A percentile compares a stretch with the other conserved stretches of the same genome.
Evolutionary conservation across 1,140 invertebrate genomes (phyloP).

Genomic region (Drosophila punjabiensis): DNA sequence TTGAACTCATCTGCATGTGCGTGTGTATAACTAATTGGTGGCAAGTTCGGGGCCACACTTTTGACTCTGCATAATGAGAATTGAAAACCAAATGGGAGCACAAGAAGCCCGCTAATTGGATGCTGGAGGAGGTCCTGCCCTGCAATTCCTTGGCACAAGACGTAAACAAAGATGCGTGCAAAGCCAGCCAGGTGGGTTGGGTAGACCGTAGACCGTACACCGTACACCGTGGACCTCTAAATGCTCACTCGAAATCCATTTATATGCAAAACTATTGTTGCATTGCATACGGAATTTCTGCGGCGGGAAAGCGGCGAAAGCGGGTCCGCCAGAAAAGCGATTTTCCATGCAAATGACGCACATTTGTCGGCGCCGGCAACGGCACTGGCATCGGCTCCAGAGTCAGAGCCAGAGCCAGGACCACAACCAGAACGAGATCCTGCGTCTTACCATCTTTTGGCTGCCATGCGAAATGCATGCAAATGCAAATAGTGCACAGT

Average conservation of each 20-base stretch:
- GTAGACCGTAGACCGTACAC: conserved; percentile 24
- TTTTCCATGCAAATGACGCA: conserved; percentile 83
- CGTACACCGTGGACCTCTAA: conserved; percentile 64
- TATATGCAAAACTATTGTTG: conserved; percentile 85
- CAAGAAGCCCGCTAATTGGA: conserved; percentile 56
- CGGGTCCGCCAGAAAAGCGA: conserved; percentile 57
- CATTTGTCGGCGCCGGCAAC: conserved; percentile 62
- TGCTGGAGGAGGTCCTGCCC: conserved; percentile 35
- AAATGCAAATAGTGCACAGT: conserved; percentile 71
- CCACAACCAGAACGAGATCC: conserved; percentile 6
- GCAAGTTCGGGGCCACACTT: conserved; percentile 11
- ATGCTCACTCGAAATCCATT: conserved; percentile 83
- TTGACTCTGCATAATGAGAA: conserved; percentile 65
- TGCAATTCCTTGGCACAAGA: conserved; percentile 31
- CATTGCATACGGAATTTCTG: conserved; percentile 80
- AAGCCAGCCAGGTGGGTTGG: conserved; percentile 43
- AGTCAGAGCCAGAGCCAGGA: background rate
- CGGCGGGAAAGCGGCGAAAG: conserved; percentile 26
- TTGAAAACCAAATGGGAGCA: conserved; percentile 50
- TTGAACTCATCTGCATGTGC: background rate
- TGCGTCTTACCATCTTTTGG: conserved; percentile 69
- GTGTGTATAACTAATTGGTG: conserved; percentile 41
- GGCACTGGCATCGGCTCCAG: background rate
- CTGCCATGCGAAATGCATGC: conserved; percentile 77
- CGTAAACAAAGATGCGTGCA: conserved; percentile 65